phyloP scores from a whole-genome alignment of 2,888 invertebrate species.

The Lobophora halterata region DNA sequence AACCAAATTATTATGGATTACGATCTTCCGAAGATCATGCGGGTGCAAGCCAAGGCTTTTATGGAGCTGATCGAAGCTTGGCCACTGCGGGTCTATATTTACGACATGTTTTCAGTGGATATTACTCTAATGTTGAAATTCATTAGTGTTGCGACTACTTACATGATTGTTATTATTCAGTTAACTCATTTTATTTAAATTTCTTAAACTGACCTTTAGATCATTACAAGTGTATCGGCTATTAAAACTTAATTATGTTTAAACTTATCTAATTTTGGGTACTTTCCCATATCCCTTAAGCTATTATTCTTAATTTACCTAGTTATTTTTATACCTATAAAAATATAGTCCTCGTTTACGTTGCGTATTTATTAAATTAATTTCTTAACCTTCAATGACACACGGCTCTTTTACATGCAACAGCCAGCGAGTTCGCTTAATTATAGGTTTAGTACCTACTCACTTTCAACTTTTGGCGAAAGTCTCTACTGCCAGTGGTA shows the following conservation, averaged over 20 bases:
- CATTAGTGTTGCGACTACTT: constrained; percentile 61
- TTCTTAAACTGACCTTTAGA: too few species aligned
- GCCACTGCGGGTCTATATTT: constrained; percentile 49
- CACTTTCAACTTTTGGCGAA: too few species aligned
- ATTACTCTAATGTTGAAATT: constrained; percentile 61
- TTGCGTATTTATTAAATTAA: too few species aligned
- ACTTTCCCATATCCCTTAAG: too few species aligned
- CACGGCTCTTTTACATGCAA: too few species aligned
- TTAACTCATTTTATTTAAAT: constrained; percentile 50
- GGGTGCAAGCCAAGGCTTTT: constrained; percentile 59
- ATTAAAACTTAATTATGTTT: constrained; percentile 5
- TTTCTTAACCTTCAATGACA: too few species aligned
- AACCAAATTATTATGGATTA: constrained; percentile 63
- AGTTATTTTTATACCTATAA: too few species aligned
- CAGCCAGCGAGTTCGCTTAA: too few species aligned
- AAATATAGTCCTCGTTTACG: too few species aligned
- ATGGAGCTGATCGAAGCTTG: constrained; percentile 59
- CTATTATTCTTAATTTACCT: too few species aligned
- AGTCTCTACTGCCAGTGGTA: too few species aligned
- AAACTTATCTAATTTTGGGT: constrained; percentile 1
- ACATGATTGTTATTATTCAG: constrained; percentile 64
- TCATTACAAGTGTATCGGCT: background rate
- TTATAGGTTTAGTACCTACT: too few species aligned
- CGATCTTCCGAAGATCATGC: constrained; percentile 48
- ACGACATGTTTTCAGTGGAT: constrained; percentile 61